A percentile compares a stretch with the other conserved stretches of the same genome.
Conservation (phyloP, 2,888 invertebrate species). For the Temnothorax ravouxi region DNA sequence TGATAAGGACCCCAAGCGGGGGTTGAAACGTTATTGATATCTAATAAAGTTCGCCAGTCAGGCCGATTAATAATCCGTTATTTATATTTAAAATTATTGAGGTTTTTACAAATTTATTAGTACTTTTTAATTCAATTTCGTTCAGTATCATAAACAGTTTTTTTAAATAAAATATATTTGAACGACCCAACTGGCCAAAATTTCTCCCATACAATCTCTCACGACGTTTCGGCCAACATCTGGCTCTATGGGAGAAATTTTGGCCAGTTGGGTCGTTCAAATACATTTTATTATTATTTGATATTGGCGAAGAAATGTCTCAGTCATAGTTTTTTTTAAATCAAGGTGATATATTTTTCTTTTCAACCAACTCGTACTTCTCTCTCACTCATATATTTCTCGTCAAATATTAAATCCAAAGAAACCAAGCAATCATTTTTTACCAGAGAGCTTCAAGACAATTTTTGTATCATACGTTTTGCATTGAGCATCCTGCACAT, state of each 20-base stretch:
- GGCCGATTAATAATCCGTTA: too few species aligned
- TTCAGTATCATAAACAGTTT: neutral
- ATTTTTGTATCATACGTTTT: constrained; percentile 23
- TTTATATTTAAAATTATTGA: neutral
- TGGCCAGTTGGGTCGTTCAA: too few species aligned
- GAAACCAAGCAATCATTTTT: neutral
- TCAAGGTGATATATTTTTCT: neutral
- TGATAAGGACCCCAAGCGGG: too few species aligned
- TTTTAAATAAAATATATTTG: too few species aligned
- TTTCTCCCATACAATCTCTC: too few species aligned
- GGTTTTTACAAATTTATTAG: neutral
- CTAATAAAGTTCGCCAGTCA: too few species aligned
- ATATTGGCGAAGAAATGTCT: too few species aligned
- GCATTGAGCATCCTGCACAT: neutral
- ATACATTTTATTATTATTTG: too few species aligned
- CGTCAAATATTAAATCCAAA: neutral
- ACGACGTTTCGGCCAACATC: too few species aligned
- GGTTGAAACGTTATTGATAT: too few species aligned
- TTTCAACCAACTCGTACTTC: neutral
- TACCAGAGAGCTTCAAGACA: neutral
- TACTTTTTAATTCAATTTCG: neutral
- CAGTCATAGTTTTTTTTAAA: neutral
- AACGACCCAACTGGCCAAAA: too few species aligned
- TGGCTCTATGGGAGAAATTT: too few species aligned
- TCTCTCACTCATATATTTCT: neutral